Base-by-base conservation (phyloP, 1,140 invertebrate genomes). In the Nymphalis io region DNA sequence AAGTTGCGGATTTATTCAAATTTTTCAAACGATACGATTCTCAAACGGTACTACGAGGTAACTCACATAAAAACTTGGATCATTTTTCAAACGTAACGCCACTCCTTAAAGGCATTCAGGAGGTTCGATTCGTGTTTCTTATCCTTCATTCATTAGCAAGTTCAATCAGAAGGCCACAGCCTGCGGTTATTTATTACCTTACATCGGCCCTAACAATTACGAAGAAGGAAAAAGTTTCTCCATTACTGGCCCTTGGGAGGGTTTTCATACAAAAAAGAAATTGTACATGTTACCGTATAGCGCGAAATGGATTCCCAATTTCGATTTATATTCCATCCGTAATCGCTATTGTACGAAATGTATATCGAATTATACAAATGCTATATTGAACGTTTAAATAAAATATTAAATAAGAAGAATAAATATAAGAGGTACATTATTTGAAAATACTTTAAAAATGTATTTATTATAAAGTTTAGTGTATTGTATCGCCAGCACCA, bases 91-190 rank as follows among this genome's bases (percentile, higher is more conserved):
- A 75, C 48, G 72, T 44, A 72, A 44, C 60, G 62, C 57, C 51
- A 62, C 65, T 60, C 70, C 42, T 75, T 73, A 69, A 64, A 77
- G 44, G 59, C 71, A 68, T 74, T 72, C 60, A 74, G 76, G 75
- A 79, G 72, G 81, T 81, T 83, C 84, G 84, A 88, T 88, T 85
- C 80, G 81, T 80, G 84, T 89, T 90, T 84, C 85, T 89, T 88
- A 89, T 89, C 83, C 88, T 85, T 84, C 85, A 86, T 90, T 89
- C 88, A 90, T 90, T 90, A 90, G 85, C 88, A 88, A 90, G 87
- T 88, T 90, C 88, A 89, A 90, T 88, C 87, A 90, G 87, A 79
- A 82, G 82, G 76, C 78, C 73, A 69, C 80, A 80, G 82, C 74
- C 80, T 84, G 83, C 67, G 87, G 86, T 89, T 89, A 90, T 90